phyloP scores from a whole-genome alignment of 2,888 invertebrate genomes.

The Chorisops tibialis region DNA sequence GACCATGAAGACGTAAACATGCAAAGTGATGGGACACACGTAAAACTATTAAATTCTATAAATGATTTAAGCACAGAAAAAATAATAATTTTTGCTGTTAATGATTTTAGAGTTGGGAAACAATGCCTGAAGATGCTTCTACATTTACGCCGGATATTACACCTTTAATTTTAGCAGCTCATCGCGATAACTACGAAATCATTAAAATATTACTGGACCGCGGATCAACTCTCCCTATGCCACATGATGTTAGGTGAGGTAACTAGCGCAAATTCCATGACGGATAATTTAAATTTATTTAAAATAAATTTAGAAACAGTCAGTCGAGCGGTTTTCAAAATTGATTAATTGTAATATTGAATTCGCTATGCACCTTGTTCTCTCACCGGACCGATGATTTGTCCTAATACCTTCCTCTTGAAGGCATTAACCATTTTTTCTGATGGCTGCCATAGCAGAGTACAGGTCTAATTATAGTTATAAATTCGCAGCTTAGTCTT shows the following conservation, averaged over 20 bases:
- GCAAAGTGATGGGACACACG: conserved; percentile 81
- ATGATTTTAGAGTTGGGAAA: conserved; percentile 80
- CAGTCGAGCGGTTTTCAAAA: too few species aligned
- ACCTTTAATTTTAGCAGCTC: conserved; percentile 93
- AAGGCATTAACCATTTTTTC: too few species aligned
- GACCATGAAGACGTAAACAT: conserved; percentile 86
- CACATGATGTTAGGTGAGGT: conserved; percentile 91
- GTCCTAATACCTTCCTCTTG: too few species aligned
- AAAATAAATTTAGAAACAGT: too few species aligned
- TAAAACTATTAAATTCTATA: conserved; percentile 52
- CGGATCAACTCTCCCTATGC: conserved; percentile 89
- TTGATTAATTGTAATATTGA: too few species aligned
- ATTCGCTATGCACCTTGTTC: too few species aligned
- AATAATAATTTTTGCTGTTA: not conserved
- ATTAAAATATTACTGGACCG: conserved; percentile 96
- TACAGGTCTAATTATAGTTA: too few species aligned
- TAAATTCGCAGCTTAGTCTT: too few species aligned
- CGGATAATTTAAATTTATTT: too few species aligned
- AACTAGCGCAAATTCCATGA: too few species aligned
- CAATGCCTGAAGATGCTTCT: conserved; percentile 83
- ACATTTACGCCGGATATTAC: conserved; percentile 98
- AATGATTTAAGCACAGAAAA: not conserved
- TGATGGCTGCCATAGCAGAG: too few species aligned
- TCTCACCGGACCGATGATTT: too few species aligned
- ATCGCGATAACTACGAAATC: conserved; percentile 98